Conservation (phyloP, 2,797 vertebrate genomes). For the Ceryle rudis region DNA sequence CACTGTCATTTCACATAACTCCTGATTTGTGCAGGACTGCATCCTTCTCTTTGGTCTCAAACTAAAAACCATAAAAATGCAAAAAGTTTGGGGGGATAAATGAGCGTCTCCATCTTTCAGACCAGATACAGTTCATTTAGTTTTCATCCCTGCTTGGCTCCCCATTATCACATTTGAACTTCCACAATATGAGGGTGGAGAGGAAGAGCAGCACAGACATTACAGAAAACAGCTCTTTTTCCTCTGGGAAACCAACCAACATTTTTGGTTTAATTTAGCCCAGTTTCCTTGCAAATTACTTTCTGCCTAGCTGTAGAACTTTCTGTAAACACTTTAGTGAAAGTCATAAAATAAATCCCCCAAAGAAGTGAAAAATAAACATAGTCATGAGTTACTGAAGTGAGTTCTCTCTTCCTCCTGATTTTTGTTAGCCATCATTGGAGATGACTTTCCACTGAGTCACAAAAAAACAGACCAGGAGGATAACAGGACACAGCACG, state of each 20-base stretch:
- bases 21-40: neutral
- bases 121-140: neutral
- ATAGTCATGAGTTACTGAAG: conserved; percentile 10
- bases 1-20: neutral
- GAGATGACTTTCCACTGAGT: conserved; percentile 34
- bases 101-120: neutral
- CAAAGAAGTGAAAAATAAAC: conserved; percentile 42
- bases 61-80: neutral
- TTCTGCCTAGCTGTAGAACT: neutral
- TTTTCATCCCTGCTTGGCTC: neutral
- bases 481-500: neutral
- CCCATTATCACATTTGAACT: neutral
- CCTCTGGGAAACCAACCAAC: neutral
- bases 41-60: neutral
- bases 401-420: neutral
- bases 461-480: neutral
- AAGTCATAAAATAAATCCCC: conserved; percentile 53
- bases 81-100: neutral
- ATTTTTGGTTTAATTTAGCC: conserved; percentile 29
- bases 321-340: conserved; percentile 45
- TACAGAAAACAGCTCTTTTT: neutral
- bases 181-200: neutral
- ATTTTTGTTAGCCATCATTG: neutral
- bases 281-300: conserved; percentile 31
- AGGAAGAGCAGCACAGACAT: neutral